Evolutionary conservation across 2,888 invertebrate genomes (phyloP), one percentile per base, ranked within the genome.

Genomic region (Adelphocoris suturalis): DNA sequence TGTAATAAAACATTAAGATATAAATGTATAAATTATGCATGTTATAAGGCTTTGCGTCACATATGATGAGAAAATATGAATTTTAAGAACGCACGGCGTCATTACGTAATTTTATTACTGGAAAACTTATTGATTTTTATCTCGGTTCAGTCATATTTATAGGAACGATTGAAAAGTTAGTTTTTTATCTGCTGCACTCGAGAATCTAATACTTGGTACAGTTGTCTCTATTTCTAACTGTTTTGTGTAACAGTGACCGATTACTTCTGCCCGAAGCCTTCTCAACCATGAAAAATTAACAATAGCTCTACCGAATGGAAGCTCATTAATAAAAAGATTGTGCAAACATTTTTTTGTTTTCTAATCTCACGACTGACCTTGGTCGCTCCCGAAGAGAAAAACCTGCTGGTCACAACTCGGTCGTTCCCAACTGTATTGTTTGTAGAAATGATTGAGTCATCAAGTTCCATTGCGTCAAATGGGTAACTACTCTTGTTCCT

Each of bases 251-350:
- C 23, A 68, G 19, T 68, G 19, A 68, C 2, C 23, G 68, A 27
- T 23, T 27, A 19, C 57, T n/a, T 16, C n/a, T n/a, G n/a, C 68
- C 68, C 68, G 68, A 27, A 23, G 12, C 23, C 23, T 68, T 68
- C 27, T 68, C 68, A 23, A 68, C 68, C 68, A 23, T 68, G 68
- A 68, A 68, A 68, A 68, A 68, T 68, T 23, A 68, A 68, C 68
- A 68, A 68, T 68, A 68, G 68, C 68, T 68, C 19, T 9, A 0
- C 27, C 68, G 68, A 68, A 68, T 68, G 68, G 68, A 68, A 68
- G 68, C 23, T 68, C 68, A 68, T 68, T 68, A 68, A 68, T 23
- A 23, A 68, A 68, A 68, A 68, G 68, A 27, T 68, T 68, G 68
- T 23, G 68, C 68, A 68, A 68, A 68, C 68, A 37, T 37, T 37